These are phyloP conservation scores for Terebella lapidaria DNA, from an alignment of 2,888 invertebrate genomes.

Conservation along the genomic window DNA sequence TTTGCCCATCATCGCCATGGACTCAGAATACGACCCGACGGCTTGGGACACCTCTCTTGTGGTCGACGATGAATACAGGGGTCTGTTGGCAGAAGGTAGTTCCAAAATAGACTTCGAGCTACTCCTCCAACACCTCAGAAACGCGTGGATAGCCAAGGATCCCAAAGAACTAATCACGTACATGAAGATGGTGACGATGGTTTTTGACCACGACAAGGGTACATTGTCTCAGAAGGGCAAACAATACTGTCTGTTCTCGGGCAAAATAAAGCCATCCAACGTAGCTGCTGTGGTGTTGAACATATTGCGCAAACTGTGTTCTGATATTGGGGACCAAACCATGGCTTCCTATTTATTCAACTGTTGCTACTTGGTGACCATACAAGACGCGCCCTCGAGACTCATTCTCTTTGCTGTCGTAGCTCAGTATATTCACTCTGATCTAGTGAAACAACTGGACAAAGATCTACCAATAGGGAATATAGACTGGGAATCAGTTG, in stretches of 20 bases:
- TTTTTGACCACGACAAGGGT: slow-evolving; percentile 8
- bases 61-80: not conserved
- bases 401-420: slow-evolving; percentile 13
- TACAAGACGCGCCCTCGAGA: slow-evolving; percentile 8
- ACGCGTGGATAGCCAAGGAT: slow-evolving; percentile 12
- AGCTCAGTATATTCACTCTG: not conserved
- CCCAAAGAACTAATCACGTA: slow-evolving; percentile 7
- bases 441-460: not conserved
- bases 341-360: slow-evolving; percentile 3
- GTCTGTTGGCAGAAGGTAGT: not conserved
- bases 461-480: not conserved
- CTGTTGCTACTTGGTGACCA: slow-evolving; percentile 4
- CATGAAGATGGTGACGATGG: slow-evolving; percentile 14
- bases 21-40: slow-evolving; percentile 12
- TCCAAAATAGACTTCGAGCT: slow-evolving; percentile 4
- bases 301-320: slow-evolving; percentile 6
- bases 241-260: not conserved
- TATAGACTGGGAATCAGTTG: slow-evolving; percentile 6
- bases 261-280: slow-evolving; percentile 1
- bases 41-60: slow-evolving; percentile 3
- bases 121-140: slow-evolving; percentile 7
- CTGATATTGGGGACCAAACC: not conserved
- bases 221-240: slow-evolving; percentile 8
- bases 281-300: slow-evolving; percentile 8
- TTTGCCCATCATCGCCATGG: slow-evolving; percentile 14